phyloP scores from a whole-genome alignment of 1,140 invertebrate species.

The Apolygus lucorum region DNA sequence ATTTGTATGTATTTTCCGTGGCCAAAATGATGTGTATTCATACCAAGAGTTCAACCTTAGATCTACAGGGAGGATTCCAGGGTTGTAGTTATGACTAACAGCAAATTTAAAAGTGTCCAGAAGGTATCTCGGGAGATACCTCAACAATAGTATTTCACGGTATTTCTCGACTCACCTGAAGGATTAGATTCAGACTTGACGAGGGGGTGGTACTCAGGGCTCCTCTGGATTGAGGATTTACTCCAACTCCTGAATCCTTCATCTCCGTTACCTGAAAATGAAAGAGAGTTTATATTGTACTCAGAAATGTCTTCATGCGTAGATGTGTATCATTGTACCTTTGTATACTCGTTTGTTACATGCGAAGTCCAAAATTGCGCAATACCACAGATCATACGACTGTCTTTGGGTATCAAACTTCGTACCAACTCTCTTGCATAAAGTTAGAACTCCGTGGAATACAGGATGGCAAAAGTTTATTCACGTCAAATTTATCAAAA shows the following conservation, averaged over 20 bases:
- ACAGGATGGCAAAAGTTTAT: too few relatives aligned
- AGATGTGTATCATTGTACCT: too few relatives aligned
- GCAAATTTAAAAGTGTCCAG: not conserved
- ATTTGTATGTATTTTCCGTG: not conserved
- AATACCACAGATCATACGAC: too few relatives aligned
- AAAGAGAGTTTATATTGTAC: too few relatives aligned
- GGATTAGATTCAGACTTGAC: not conserved
- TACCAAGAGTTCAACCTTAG: not conserved
- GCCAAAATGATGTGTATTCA: not conserved
- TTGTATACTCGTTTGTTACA: too few relatives aligned
- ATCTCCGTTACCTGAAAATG: conserved; percentile 6
- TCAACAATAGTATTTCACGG: not conserved
- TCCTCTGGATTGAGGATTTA: not conserved
- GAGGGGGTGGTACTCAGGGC: not conserved
- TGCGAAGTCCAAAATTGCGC: too few relatives aligned
- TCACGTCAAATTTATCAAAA: too few relatives aligned
- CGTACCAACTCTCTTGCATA: too few relatives aligned
- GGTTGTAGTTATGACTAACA: not conserved
- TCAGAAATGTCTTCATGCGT: too few relatives aligned
- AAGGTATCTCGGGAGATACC: not conserved
- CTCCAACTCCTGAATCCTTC: conserved; percentile 1
- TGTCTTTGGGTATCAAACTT: too few relatives aligned
- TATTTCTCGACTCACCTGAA: conserved; percentile 9
- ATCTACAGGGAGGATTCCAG: not conserved
- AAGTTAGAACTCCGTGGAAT: too few relatives aligned